These are phyloP conservation scores for Idaea aversata DNA, from an alignment of 2,888 invertebrate genomes.

Conservation along the genomic window DNA sequence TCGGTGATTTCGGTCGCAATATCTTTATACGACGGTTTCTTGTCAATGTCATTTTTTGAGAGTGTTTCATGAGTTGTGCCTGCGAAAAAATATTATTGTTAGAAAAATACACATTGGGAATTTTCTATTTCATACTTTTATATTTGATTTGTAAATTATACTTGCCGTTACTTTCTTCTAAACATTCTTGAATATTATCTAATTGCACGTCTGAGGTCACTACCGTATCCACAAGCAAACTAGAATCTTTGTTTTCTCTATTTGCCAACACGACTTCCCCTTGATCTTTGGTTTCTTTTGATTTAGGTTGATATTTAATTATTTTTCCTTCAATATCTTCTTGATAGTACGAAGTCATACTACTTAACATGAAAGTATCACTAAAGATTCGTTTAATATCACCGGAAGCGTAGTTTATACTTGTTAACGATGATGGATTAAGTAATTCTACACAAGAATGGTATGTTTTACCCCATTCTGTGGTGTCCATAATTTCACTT, in stretches of 20 bases:
- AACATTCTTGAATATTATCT: neutral
- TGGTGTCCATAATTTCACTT: conserved; percentile 10
- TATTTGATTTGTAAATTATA: conserved; percentile 1
- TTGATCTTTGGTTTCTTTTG: neutral
- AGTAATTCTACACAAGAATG: conserved; percentile 67
- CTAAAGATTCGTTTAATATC: conserved; percentile 51
- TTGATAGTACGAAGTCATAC: conserved; percentile 26
- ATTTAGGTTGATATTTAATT: neutral
- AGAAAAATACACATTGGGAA: neutral
- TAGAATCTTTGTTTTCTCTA: neutral
- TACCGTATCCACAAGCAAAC: neutral
- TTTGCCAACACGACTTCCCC: neutral
- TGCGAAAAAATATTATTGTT: neutral
- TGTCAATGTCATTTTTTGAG: neutral
- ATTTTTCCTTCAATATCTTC: neutral
- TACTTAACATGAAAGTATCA: conserved; percentile 47
- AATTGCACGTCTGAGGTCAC: neutral
- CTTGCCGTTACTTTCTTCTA: conserved; percentile 6
- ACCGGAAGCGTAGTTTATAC: conserved; percentile 37
- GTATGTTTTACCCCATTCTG: conserved; percentile 46
- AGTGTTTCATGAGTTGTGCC: neutral
- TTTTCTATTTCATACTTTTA: neutral
- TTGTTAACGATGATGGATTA: conserved; percentile 35
- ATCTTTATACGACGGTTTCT: neutral
- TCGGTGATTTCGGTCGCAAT: too few species aligned